phyloP scores from a whole-genome alignment of 2,888 invertebrate species.

The Coenonympha glycerion region DNA sequence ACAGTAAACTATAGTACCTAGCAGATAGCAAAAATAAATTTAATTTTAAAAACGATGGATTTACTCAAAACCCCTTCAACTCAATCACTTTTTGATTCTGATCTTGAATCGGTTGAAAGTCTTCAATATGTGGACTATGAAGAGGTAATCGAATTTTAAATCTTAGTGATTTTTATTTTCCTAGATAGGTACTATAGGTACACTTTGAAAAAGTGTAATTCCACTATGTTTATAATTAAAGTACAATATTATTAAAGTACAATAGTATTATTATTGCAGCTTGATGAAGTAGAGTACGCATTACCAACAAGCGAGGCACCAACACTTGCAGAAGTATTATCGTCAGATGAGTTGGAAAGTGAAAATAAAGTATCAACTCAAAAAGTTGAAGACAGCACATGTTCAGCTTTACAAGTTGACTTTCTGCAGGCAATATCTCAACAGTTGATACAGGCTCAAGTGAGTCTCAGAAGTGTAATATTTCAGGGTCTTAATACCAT shows the following conservation, averaged over 20 bases:
- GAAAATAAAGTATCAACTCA: slow-evolving; percentile 36
- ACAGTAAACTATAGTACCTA: background rate
- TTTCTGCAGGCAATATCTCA: slow-evolving; percentile 91
- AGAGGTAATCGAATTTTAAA: slow-evolving; percentile 57
- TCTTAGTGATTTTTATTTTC: no score
- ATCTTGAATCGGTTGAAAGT: slow-evolving; percentile 81
- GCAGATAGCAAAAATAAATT: background rate
- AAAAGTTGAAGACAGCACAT: slow-evolving; percentile 48
- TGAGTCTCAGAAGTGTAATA: slow-evolving; percentile 8
- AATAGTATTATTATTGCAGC: slow-evolving; percentile 43
- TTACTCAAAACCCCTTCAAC: slow-evolving; percentile 65
- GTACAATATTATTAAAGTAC: no score
- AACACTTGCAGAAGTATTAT: slow-evolving; percentile 59
- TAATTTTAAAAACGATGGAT: slow-evolving; percentile 46
- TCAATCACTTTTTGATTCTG: slow-evolving; percentile 78
- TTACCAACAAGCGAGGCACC: slow-evolving; percentile 66
- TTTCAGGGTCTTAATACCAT: no score
- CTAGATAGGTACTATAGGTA: no score
- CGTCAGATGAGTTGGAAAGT: slow-evolving; percentile 45
- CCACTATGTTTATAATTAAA: background rate
- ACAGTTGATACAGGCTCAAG: slow-evolving; percentile 85
- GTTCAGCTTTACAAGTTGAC: slow-evolving; percentile 65
- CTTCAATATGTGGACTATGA: slow-evolving; percentile 81
- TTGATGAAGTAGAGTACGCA: slow-evolving; percentile 71
- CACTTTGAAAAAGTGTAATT: no score